phyloP scores from a whole-genome alignment of 2,113 vertebrate species.

The Tympanuchus pallidicinctus region DNA sequence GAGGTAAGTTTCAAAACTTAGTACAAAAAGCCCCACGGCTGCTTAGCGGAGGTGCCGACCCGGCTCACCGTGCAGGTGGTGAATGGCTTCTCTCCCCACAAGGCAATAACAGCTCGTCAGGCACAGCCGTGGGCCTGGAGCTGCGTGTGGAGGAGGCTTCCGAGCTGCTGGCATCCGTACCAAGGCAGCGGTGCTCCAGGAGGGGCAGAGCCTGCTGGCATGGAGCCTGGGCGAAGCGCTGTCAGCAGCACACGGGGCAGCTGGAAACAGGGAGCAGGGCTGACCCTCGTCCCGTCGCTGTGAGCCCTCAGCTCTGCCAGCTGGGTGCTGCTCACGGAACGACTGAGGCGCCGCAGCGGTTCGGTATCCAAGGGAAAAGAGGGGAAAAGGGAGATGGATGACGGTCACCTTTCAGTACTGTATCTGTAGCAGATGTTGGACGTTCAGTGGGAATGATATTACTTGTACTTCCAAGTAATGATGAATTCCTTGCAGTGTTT shows the following conservation, averaged over 20 bases:
- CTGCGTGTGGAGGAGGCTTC: background rate
- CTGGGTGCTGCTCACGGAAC: accelerated
- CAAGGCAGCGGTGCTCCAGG: background rate
- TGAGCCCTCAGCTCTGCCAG: background rate
- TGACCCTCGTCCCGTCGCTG: background rate
- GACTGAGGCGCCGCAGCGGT: background rate
- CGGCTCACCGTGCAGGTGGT: background rate
- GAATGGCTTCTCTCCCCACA: background rate
- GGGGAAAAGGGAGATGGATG: background rate
- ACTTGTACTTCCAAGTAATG: background rate
- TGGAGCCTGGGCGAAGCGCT: background rate
- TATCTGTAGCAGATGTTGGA: background rate
- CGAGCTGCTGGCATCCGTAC: background rate
- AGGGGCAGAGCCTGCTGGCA: accelerated
- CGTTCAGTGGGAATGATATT: background rate
- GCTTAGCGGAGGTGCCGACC: background rate
- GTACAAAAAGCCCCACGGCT: background rate
- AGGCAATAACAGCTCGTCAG: background rate
- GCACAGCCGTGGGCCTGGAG: background rate
- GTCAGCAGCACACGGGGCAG: background rate
- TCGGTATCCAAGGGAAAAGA: background rate
- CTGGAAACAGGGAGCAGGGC: background rate
- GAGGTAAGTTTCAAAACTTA: slow-evolving; percentile 15
- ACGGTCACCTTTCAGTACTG: background rate
- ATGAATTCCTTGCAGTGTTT: background rate